phyloP scores from a whole-genome alignment of 35 echinoderm and acorn worm species.

The Apostichopus parvimensis region DNA sequence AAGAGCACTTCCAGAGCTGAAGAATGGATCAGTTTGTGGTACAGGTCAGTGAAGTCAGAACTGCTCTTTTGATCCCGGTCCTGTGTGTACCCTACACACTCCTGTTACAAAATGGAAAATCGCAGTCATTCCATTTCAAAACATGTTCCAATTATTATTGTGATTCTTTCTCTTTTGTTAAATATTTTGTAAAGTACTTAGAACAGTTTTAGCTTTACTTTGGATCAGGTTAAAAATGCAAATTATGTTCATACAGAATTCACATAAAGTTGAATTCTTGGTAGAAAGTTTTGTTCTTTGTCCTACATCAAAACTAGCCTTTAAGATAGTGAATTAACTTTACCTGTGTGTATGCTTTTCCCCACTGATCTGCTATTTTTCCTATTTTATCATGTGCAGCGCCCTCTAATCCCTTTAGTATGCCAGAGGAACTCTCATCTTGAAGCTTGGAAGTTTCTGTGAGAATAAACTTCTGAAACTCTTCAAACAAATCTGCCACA shows the following conservation, averaged over 20 bases:
- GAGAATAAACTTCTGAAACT: constrained; percentile 73
- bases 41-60: constrained; percentile 78
- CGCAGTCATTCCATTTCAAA: no score
- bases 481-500: constrained; percentile 67
- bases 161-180: no score
- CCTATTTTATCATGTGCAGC: constrained; percentile 90
- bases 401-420: constrained; percentile 56
- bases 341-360: constrained; percentile 85
- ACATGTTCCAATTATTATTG: no score
- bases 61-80: constrained; percentile 66
- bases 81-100: constrained; percentile 75
- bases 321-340: no score
- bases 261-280: no score
- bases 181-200: no score
- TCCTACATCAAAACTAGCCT: no score
- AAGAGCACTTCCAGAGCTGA: constrained; percentile 82
- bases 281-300: no score
- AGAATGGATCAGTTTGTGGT: constrained; percentile 92
- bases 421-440: constrained; percentile 53
- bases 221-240: no score
- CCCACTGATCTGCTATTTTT: constrained; percentile 86
- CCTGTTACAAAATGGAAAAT: constrained; percentile 57
- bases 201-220: no score
- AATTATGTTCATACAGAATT: no score
- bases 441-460: constrained; percentile 69